Percentiles rank a stretch among this genome's conserved stretches.
These are phyloP conservation scores for Epizoanthus rinbou DNA, from an alignment of 92 coral and sea anemone genomes.

Conservation along the genomic window DNA sequence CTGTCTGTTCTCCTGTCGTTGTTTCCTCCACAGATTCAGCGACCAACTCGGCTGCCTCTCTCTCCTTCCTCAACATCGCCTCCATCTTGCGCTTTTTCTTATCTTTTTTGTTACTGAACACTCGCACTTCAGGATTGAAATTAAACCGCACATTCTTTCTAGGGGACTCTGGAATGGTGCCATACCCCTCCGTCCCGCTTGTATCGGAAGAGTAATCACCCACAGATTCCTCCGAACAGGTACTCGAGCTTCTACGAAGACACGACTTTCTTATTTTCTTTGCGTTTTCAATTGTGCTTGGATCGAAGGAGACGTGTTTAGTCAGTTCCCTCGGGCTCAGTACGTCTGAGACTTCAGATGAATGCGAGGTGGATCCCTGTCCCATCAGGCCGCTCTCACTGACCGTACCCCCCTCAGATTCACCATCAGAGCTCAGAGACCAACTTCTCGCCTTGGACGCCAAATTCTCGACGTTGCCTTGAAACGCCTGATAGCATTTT, in stretches of 20 bases:
- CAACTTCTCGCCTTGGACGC: conserved; percentile 40
- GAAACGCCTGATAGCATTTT: conserved; percentile 33
- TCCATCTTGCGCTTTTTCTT: conserved; percentile 85
- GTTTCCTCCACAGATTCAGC: not conserved
- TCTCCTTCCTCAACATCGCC: conserved; percentile 58
- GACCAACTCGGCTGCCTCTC: conserved; percentile 29
- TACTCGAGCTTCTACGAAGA: conserved; percentile 79
- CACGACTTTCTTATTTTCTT: conserved; percentile 67
- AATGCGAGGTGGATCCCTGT: not conserved
- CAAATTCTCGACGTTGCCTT: conserved; percentile 24
- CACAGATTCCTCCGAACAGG: conserved; percentile 81
- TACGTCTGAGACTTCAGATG: not conserved
- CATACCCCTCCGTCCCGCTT: conserved; percentile 52
- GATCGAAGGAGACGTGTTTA: conserved; percentile 39
- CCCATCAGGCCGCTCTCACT: not conserved
- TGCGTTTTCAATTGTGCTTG: conserved; percentile 40
- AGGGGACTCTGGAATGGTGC: conserved; percentile 70
- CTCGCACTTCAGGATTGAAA: conserved; percentile 88
- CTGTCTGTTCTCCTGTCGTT: conserved; percentile 10
- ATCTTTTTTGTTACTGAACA: conserved; percentile 94
- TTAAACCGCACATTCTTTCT: conserved; percentile 95
- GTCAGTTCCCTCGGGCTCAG: conserved; percentile 32
- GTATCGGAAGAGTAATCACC: conserved; percentile 65
- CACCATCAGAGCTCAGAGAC: conserved; percentile 41
- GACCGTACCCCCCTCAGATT: conserved; percentile 7